phyloP scores from a whole-genome alignment of 2,888 invertebrate genomes.

The Dorcus hopei region DNA sequence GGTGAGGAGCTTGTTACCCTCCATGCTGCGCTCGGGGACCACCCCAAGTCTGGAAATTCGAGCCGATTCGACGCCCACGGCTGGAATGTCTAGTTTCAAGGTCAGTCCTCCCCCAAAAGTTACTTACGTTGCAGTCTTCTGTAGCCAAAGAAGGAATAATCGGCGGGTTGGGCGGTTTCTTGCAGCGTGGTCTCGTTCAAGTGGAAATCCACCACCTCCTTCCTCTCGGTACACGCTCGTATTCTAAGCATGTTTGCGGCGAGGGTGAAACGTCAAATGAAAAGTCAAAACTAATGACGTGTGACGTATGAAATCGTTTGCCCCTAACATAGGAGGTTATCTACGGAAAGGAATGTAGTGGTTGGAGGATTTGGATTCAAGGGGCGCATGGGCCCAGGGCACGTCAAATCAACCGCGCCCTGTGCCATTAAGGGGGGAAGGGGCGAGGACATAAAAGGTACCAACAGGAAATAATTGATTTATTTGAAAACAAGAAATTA shows the following conservation, averaged over 20 bases:
- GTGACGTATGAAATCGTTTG: too few species aligned
- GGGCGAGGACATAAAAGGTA: too few species aligned
- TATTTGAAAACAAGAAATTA: not conserved
- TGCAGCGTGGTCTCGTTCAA: slow-evolving; percentile 17
- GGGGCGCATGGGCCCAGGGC: too few species aligned
- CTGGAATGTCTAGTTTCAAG: slow-evolving; percentile 25
- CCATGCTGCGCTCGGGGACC: slow-evolving; percentile 42
- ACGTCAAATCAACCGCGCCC: too few species aligned
- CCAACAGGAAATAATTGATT: too few species aligned
- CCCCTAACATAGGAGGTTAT: too few species aligned
- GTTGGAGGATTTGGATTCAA: too few species aligned
- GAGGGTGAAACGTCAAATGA: too few species aligned
- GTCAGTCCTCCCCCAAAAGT: not conserved
- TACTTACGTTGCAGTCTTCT: slow-evolving; percentile 16
- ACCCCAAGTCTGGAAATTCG: slow-evolving; percentile 46
- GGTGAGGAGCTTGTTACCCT: slow-evolving; percentile 48
- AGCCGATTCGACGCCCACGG: slow-evolving; percentile 40
- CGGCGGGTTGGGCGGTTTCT: slow-evolving; percentile 20
- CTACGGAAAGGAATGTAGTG: too few species aligned
- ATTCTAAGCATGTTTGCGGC: not conserved
- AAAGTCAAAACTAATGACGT: too few species aligned
- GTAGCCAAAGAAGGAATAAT: slow-evolving; percentile 26
- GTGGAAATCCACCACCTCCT: slow-evolving; percentile 15
- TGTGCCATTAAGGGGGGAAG: too few species aligned
- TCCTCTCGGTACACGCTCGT: slow-evolving; percentile 3